A percentile compares a stretch with the other conserved stretches of the same genome.
These are phyloP conservation scores for Ptiloglossa arizonensis DNA, from an alignment of 1,140 invertebrate species.

Conservation along the genomic window DNA sequence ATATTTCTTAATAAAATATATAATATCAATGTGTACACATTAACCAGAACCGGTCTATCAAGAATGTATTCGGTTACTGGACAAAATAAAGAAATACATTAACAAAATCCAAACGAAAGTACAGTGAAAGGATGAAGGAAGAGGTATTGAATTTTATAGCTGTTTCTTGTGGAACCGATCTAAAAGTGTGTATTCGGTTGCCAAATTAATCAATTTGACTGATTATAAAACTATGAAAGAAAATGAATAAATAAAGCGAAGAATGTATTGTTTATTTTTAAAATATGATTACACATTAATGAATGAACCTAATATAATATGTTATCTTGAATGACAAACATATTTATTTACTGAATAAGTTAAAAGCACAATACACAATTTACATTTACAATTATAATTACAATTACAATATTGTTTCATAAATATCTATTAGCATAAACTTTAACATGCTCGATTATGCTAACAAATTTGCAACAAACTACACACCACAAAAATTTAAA, in stretches of 20 bases:
- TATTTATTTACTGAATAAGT: background rate
- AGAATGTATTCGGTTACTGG: slow-evolving; percentile 65
- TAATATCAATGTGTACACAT: slow-evolving; percentile 4
- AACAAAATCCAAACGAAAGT: slow-evolving; percentile 13
- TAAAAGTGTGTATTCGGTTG: slow-evolving; percentile 62
- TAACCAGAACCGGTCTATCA: slow-evolving; percentile 64
- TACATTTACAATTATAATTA: background rate
- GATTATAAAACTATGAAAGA: background rate
- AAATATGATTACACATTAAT: background rate
- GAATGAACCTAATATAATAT: background rate
- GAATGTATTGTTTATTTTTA: background rate
- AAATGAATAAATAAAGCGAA: background rate
- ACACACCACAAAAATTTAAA: background rate
- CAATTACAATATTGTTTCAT: background rate
- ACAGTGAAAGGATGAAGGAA: background rate
- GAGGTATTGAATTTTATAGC: background rate
- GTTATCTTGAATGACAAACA: background rate
- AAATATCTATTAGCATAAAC: background rate
- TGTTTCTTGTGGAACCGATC: slow-evolving; percentile 59
- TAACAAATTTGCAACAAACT: background rate
- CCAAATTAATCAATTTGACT: background rate
- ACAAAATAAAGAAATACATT: slow-evolving; percentile 22
- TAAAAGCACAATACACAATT: slow-evolving; percentile 13
- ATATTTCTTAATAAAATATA: background rate
- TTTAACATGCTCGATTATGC: background rate